Evolutionary conservation across 1,140 invertebrate genomes (phyloP), one percentile per base, ranked within the genome.

Genomic region (Camponotus floridanus): DNA sequence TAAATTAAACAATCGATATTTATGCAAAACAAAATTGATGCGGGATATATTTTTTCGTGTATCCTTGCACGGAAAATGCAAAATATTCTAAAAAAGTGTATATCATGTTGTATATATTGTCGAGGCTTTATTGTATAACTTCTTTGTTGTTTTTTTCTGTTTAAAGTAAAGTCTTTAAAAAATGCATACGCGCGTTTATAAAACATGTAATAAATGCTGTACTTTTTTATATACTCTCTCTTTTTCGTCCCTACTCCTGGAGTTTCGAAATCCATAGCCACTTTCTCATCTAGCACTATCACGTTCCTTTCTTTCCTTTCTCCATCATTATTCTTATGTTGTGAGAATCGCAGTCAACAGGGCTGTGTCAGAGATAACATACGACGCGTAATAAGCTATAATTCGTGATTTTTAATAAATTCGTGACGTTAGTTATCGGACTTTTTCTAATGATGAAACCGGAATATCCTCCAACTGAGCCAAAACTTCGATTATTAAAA

Each of bases 391-490:
- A 78, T 78, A 78, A 78, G 76, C 79, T 15, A 36, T 13, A 15
- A 42, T 68, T 83, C 26, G 79, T 59, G 59, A 61, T 74, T 83
- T 76, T n/a, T n/a, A n/a, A n/a, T n/a, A n/a, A n/a, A n/a, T n/a
- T n/a, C n/a, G n/a, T n/a, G 61, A 65, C 31, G 42, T 18, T 48
- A 42, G 31, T 65, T 78, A 78, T 65, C 76, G 45, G 61, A 18
- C 9, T 64, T 64, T 78, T 48, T 65, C 39, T 18, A 42, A 76
- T 26, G 15, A 26, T 21, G 26, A 78, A 36, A 65, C 42, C 18
- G 39, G n/a, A 55, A 45, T 1, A 31, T 11, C 36, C 7, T 33
- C 31, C 31, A 31, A 64, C 59, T 6, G 21, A 33, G 45, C 39
- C 18, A 42, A 71, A 48, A 48, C 42, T 48, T 13, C 2, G 6